These are phyloP conservation scores for Fissipunctia ypsillon DNA, from an alignment of 2,888 invertebrate species.

Conservation along the genomic window DNA sequence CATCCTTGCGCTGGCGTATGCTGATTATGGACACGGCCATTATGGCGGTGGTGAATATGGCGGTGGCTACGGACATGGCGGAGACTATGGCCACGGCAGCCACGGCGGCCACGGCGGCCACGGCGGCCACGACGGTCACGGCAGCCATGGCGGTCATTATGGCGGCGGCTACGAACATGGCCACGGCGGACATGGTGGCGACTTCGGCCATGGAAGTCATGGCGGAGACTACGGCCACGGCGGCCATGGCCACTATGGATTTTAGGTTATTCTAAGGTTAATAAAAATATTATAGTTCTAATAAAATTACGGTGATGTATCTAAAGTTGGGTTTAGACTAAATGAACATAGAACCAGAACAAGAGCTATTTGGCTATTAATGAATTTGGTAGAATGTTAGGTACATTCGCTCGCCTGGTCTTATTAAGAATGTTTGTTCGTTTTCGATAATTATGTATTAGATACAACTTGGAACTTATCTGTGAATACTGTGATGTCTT, in stretches of 20 bases:
- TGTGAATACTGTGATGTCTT: background rate
- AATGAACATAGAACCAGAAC: no score
- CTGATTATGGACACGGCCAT: background rate
- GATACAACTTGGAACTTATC: background rate
- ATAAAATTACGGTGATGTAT: background rate
- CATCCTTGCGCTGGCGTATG: conserved; percentile 32
- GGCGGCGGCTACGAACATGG: background rate
- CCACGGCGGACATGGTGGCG: background rate
- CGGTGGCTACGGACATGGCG: background rate
- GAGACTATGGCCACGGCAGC: background rate
- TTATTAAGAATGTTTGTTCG: background rate
- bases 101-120: background rate
- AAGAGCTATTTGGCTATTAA: no score
- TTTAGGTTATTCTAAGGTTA: background rate
- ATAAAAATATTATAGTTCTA: background rate
- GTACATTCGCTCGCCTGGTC: no score
- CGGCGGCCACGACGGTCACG: background rate
- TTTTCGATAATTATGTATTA: background rate
- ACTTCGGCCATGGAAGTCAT: background rate
- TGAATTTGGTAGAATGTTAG: no score
- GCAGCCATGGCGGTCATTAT: background rate
- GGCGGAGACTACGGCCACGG: background rate
- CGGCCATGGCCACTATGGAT: background rate
- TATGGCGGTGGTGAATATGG: background rate
- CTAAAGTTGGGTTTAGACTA: no score